These are phyloP conservation scores for Turdus rufiventris DNA, from an alignment of 2,113 vertebrate species.

Conservation along the genomic window DNA sequence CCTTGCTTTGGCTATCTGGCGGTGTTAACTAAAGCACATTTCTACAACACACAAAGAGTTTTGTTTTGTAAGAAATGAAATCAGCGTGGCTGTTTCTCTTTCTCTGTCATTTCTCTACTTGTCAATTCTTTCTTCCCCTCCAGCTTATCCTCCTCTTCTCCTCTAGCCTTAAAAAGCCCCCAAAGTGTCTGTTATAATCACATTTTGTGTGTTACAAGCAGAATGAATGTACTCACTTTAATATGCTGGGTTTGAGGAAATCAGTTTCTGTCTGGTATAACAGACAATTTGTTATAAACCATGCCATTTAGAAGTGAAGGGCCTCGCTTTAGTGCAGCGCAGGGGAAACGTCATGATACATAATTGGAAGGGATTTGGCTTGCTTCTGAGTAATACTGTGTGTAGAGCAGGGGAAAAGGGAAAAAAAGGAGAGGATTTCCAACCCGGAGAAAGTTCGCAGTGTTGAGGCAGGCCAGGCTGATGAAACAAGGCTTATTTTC, in stretches of 20 bases:
- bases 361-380: conserved; percentile 61
- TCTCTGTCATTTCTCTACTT: conserved; percentile 57
- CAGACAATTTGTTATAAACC: conserved; percentile 60
- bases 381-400: conserved; percentile 16
- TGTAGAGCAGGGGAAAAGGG: background rate
- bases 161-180: conserved; percentile 55
- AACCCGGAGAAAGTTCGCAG: background rate
- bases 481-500: conserved; percentile 9
- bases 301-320: conserved; percentile 52
- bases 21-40: conserved; percentile 43
- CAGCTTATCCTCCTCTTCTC: conserved; percentile 57
- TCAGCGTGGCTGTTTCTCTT: conserved; percentile 42
- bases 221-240: conserved; percentile 62
- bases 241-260: conserved; percentile 59
- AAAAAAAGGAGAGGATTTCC: background rate
- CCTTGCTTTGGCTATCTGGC: conserved; percentile 8
- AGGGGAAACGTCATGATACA: conserved; percentile 24
- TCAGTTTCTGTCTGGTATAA: conserved; percentile 57
- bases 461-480: background rate
- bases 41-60: conserved; percentile 39
- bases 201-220: conserved; percentile 63
- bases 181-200: conserved; percentile 68
- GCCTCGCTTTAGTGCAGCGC: conserved; percentile 27
- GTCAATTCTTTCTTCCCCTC: conserved; percentile 53
- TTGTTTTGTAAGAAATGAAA: conserved; percentile 61